Conservation (phyloP, 2,113 vertebrate species). For the Caloenas nicobarica region DNA sequence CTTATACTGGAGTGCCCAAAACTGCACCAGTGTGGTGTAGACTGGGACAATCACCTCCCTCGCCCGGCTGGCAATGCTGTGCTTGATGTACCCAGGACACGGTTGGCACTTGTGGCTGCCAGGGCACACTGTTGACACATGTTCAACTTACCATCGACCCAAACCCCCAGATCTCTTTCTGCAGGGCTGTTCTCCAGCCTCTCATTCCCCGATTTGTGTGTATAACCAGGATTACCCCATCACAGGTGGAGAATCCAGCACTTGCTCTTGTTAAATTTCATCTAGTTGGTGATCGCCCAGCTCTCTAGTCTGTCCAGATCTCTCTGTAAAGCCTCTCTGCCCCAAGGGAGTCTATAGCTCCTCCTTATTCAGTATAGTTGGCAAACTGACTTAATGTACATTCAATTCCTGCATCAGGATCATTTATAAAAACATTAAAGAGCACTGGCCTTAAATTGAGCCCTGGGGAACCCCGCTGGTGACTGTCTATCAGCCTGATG, state of each 20-base stretch:
- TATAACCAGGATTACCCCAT: neutral
- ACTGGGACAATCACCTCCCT: neutral
- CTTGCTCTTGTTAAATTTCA: neutral
- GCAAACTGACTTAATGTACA: neutral
- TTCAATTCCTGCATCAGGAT: neutral
- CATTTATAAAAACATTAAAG: neutral
- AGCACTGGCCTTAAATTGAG: neutral
- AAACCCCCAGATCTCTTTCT: neutral
- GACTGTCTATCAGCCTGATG: neutral
- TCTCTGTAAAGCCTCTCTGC: neutral
- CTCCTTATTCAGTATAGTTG: neutral
- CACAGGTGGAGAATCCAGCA: neutral
- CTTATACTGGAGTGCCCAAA: fast-evolving
- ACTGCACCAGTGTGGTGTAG: neutral
- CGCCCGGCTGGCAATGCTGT: fast-evolving
- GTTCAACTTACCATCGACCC: neutral
- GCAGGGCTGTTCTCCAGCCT: neutral
- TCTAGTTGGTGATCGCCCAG: neutral
- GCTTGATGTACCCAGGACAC: neutral
- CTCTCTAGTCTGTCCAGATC: neutral
- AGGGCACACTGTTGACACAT: neutral
- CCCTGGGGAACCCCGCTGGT: neutral
- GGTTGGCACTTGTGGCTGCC: neutral
- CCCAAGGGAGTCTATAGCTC: neutral
- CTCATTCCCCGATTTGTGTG: neutral